Evolutionary conservation across 2,113 vertebrate genomes (phyloP).

Genomic region (Dryoscopus gambensis): DNA sequence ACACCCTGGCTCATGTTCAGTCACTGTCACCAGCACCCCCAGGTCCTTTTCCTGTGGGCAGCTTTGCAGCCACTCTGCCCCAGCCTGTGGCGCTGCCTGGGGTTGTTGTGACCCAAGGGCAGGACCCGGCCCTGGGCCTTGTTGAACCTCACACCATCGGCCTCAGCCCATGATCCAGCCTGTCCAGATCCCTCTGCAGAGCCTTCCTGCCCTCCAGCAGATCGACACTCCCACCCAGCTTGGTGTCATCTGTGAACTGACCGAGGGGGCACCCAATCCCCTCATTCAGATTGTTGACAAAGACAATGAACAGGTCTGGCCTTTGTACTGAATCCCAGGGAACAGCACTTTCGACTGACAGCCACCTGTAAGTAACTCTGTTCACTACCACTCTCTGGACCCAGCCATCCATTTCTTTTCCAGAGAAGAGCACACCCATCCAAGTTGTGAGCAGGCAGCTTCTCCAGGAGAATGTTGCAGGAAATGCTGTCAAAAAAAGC

Average conservation of each 20-base stretch:
- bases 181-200: neutral
- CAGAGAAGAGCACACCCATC: neutral
- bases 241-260: accelerated
- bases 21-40: neutral
- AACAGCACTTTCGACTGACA: accelerated
- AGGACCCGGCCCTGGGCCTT: neutral
- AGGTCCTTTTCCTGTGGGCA: neutral
- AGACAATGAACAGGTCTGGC: neutral
- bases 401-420: neutral
- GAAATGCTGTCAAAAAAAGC: neutral
- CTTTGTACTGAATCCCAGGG: neutral
- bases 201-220: neutral
- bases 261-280: too few relatives aligned
- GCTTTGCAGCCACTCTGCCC: neutral
- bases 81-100: neutral
- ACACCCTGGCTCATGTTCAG: neutral
- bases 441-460: neutral
- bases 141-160: neutral
- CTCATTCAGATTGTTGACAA: neutral
- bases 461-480: neutral
- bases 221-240: accelerated
- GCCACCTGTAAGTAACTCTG: neutral
- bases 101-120: neutral
- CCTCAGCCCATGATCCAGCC: accelerated
- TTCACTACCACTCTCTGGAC: neutral